These are phyloP conservation scores for Bombus waltoni DNA, from an alignment of 1,140 invertebrate genomes.

Conservation along the genomic window DNA sequence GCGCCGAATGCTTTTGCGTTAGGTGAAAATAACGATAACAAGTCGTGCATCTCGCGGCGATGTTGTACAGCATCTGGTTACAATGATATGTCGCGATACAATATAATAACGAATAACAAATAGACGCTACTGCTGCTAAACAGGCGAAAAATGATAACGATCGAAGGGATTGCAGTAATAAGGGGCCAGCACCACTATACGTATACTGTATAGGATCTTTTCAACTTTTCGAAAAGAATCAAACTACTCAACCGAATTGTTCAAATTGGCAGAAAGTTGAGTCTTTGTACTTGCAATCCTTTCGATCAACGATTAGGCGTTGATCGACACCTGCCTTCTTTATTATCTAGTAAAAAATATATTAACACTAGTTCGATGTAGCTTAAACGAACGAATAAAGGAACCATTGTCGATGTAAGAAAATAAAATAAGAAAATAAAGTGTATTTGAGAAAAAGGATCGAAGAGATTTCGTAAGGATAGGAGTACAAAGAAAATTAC, in stretches of 20 bases:
- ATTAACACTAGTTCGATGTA: slow-evolving; percentile 9
- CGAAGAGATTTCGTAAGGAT: not conserved
- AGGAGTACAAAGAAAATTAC: not conserved
- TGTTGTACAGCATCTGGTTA: slow-evolving; percentile 49
- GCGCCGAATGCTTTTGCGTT: slow-evolving; percentile 5
- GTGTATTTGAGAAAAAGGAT: not conserved
- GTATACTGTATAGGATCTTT: not conserved
- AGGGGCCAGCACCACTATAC: not conserved
- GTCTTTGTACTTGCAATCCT: not conserved
- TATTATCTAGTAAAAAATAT: slow-evolving; percentile 31
- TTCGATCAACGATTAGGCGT: not conserved
- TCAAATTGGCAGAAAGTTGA: not conserved
- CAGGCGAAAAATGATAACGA: slow-evolving; percentile 51
- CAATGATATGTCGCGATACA: slow-evolving; percentile 60
- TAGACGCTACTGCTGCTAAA: slow-evolving; percentile 13
- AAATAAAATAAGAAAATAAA: not conserved
- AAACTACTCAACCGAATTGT: not conserved
- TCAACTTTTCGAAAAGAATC: not conserved
- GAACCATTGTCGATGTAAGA: slow-evolving; percentile 1
- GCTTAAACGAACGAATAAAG: slow-evolving; percentile 6
- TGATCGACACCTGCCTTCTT: slow-evolving; percentile 17
- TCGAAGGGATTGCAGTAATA: not conserved
- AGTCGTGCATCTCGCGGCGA: not conserved
- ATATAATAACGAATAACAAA: slow-evolving; percentile 63
- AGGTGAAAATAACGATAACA: slow-evolving; percentile 12